Evolutionary conservation across 2,888 invertebrate genomes (phyloP).

Genomic region (Slavum lentiscoides): DNA sequence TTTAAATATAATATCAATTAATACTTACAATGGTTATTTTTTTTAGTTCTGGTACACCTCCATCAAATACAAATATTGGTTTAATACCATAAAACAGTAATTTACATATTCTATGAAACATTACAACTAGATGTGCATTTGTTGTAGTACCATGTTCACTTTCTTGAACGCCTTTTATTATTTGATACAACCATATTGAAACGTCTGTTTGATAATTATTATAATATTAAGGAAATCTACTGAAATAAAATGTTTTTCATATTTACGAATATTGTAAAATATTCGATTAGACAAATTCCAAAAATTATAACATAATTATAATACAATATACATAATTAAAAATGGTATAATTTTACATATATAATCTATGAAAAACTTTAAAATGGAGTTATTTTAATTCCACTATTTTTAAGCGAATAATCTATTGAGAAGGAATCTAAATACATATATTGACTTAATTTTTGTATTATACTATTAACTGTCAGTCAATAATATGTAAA

Average conservation of each 20-base stretch:
- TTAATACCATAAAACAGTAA: conserved; percentile 91
- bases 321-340: too few relatives aligned
- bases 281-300: too few relatives aligned
- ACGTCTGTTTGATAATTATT: conserved; percentile 70
- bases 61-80: conserved; percentile 98
- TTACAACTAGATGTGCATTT: conserved; percentile 89
- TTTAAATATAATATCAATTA: background rate
- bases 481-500: too few relatives aligned
- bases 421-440: too few relatives aligned
- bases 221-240: conserved; percentile 17
- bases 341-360: too few relatives aligned
- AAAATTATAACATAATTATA: too few relatives aligned
- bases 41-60: conserved; percentile 88
- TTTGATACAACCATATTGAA: conserved; percentile 98
- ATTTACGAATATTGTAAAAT: background rate
- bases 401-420: too few relatives aligned
- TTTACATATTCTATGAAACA: conserved; percentile 94
- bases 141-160: conserved; percentile 77
- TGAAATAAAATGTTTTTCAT: background rate
- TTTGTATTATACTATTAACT: too few relatives aligned
- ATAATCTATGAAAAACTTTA: too few relatives aligned
- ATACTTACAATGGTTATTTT: conserved; percentile 84
- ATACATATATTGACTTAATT: too few relatives aligned
- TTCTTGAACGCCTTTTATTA: conserved; percentile 92
- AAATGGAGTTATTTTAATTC: too few relatives aligned